Evolutionary conservation across 1,140 invertebrate species (phyloP).

Genomic region (Aradophagus sp.): DNA sequence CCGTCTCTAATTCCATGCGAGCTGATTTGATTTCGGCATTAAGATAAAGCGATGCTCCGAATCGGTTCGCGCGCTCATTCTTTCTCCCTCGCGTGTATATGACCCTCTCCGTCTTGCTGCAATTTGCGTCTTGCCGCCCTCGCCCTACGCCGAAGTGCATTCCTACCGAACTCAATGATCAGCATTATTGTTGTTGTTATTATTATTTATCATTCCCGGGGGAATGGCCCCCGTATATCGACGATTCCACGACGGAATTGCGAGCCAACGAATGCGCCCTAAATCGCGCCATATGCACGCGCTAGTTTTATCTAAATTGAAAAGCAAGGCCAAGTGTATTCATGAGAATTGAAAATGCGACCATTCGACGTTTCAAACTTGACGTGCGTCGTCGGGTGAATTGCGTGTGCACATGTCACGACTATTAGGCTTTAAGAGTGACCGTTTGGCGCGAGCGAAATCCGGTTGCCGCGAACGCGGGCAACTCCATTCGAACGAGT

Average conservation of each 20-base stretch:
- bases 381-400: not conserved
- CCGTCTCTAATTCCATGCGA: conserved; percentile 74
- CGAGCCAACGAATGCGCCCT: conserved; percentile 39
- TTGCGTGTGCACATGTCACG: not conserved
- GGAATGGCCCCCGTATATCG: conserved; percentile 32
- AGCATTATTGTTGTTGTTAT: conserved; percentile 45
- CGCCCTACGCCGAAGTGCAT: conserved; percentile 22
- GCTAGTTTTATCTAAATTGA: conserved; percentile 52
- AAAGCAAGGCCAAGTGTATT: conserved; percentile 28
- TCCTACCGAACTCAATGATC: conserved; percentile 49
- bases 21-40: conserved; percentile 75
- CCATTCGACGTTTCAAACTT: too few species aligned
- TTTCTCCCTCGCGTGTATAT: too few species aligned
- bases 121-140: conserved; percentile 38
- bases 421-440: too few species aligned
- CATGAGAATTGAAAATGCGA: too few species aligned
- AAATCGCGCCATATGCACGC: conserved; percentile 38
- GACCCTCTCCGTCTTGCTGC: conserved; percentile 18
- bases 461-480: too few species aligned
- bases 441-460: too few species aligned
- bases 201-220: conserved; percentile 47
- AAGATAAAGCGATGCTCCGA: conserved; percentile 70
- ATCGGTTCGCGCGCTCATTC: conserved; percentile 25
- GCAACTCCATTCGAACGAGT: too few species aligned
- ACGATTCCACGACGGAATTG: conserved; percentile 27